A percentile compares a stretch with the other conserved stretches of the same genome.
These are phyloP conservation scores for Sphecodes monilicornis DNA, from an alignment of 2,888 invertebrate genomes.

Conservation along the genomic window DNA sequence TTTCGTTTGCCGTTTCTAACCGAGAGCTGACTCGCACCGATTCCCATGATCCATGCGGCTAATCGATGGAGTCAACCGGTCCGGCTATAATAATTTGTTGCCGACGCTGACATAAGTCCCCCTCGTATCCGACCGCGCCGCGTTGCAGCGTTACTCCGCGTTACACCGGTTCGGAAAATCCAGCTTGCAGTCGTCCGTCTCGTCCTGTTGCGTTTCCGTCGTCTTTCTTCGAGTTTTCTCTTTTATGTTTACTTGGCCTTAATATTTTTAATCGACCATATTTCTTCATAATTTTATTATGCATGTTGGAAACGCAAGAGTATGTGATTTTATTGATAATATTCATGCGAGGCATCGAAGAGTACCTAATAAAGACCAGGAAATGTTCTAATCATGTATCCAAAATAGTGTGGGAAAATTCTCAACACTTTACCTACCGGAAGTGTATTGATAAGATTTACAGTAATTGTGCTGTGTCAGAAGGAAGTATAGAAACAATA, in stretches of 20 bases:
- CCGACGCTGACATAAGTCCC: constrained; percentile 43
- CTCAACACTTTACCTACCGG: too few species aligned
- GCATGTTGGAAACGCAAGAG: too few species aligned
- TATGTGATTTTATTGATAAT: neutral
- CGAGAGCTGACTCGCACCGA: constrained; percentile 9
- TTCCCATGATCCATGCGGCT: constrained; percentile 25
- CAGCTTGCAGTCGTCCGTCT: neutral
- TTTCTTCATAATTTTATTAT: too few species aligned
- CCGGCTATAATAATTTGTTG: constrained; percentile 59
- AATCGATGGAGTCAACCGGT: constrained; percentile 52
- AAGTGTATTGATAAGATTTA: too few species aligned
- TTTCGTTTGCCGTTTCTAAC: constrained; percentile 8
- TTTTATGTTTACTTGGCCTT: neutral
- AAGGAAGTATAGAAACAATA: too few species aligned
- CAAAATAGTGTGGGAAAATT: too few species aligned
- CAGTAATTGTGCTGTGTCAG: too few species aligned
- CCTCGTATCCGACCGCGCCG: neutral
- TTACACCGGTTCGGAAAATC: neutral
- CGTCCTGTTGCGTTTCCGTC: neutral
- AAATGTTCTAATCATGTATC: too few species aligned
- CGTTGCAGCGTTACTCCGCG: neutral
- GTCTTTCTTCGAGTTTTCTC: neutral
- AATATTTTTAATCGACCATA: too few species aligned
- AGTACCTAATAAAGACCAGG: too few species aligned
- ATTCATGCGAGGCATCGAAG: neutral